These are phyloP conservation scores for Agrypnus murinus DNA, from an alignment of 2,888 invertebrate genomes.

Conservation along the genomic window DNA sequence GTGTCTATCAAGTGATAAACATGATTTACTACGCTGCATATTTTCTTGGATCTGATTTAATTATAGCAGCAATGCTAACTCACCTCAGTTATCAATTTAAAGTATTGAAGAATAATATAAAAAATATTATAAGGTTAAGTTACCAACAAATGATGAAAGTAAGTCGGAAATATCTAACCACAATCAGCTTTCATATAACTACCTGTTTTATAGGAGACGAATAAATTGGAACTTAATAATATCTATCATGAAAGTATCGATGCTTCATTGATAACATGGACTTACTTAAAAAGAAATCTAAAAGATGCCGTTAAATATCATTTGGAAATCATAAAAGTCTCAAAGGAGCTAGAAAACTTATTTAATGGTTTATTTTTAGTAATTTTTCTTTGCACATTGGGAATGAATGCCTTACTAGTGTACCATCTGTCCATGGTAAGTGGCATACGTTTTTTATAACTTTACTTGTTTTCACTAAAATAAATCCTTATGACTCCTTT, in stretches of 20 bases:
- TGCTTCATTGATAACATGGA: constrained; percentile 33
- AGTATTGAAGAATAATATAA: constrained; percentile 35
- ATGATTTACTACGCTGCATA: constrained; percentile 19
- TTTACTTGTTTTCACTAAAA: no score
- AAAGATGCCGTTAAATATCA: constrained; percentile 42
- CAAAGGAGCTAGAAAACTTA: constrained; percentile 40
- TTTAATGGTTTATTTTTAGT: constrained; percentile 40
- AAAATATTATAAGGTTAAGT: background rate
- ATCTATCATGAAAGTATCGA: background rate
- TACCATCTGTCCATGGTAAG: no score
- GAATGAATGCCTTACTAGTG: no score
- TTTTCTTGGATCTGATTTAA: constrained; percentile 38
- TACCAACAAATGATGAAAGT: constrained; percentile 17
- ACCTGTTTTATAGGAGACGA: no score
- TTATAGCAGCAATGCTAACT: constrained; percentile 32
- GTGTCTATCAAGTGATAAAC: constrained; percentile 26
- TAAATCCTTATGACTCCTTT: no score
- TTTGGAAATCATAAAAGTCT: constrained; percentile 41
- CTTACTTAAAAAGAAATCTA: constrained; percentile 29
- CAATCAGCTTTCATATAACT: background rate
- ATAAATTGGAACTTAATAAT: no score
- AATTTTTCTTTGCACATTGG: no score
- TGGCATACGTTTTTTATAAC: no score
- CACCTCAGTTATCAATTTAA: constrained; percentile 41
- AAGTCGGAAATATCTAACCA: no score